Base-by-base conservation (phyloP, 2,797 vertebrate species). In the Typhlichthys subterraneus region DNA sequence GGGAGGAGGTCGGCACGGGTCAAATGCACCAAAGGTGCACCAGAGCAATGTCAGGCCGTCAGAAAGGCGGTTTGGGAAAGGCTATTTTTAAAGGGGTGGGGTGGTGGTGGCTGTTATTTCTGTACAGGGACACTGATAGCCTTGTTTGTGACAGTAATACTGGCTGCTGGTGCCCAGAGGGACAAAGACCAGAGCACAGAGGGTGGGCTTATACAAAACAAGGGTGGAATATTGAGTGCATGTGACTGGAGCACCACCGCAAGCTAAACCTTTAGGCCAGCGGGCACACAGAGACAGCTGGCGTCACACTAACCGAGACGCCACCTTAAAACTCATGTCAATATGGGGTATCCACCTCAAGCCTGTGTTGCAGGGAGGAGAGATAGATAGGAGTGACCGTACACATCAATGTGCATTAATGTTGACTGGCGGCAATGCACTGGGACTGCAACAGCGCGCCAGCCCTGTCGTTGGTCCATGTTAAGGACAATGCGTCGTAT, bases 241-340 rank as follows among this genome's bases (percentile, higher is more conserved):
- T 38, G 33, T 38, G 33, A 23, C 23, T 23, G 23, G 7, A 38
- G 33, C 33, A 6, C 7, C 2, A 9, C 7, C 8, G 5, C 33
- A 9, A 38, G 33, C 33, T 38, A 38, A 38, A 6, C 33, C 33
- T 38, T 9, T 6, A 29, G 23, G 5, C 33, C 33, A 38, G 8
- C 5, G 33, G 8, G 33, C 33, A 38, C 7, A 9, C 7, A 6
- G 33, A 38, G 7, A 9, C 33, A 38, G 33, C 33, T 6, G 9
- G 15, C 71, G 67, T 65, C 14, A 12, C 48, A 56, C 65, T 67
- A 61, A 13, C 17, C 64, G 75, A 73, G 59, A 38, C 8, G 7
- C 33, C 60, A 72, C 51, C 65, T 83, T 76, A 74, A 73, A 76
- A 87, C 69, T 62, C 55, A 54, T 73, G 63, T 81, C 60, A 79